A percentile compares a stretch with the other conserved stretches of the same genome.
phyloP scores from a whole-genome alignment of 2,797 vertebrate species.

The Ptychadena robeensis region DNA sequence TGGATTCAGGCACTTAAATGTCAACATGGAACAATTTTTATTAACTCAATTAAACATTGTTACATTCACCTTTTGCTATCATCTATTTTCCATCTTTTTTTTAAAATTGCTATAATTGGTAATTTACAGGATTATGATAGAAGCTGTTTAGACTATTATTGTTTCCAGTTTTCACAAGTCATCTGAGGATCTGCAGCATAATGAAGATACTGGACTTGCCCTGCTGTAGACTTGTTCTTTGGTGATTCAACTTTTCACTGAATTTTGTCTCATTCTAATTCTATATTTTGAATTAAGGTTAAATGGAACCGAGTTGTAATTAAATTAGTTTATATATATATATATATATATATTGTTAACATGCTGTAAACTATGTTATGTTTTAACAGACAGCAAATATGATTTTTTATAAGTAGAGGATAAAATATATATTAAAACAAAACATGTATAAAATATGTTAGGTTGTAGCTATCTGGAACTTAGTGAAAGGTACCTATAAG shows the following conservation, averaged over 20 bases:
- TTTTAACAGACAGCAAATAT: conserved; percentile 37
- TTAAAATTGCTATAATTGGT: conserved; percentile 3
- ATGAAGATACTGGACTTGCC: background rate
- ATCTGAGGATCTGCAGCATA: background rate
- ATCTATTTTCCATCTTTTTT: background rate
- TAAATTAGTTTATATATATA: conserved; percentile 44
- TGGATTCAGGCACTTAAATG: background rate
- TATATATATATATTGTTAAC: too few species aligned
- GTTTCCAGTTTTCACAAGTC: background rate
- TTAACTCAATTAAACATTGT: background rate
- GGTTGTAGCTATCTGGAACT: too few species aligned
- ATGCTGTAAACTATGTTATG: conserved; percentile 23
- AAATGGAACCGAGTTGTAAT: conserved; percentile 10
- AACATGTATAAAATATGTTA: too few species aligned
- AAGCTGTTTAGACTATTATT: background rate
- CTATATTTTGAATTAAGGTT: conserved; percentile 17
- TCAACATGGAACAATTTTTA: background rate
- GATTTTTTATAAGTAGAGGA: conserved; percentile 8
- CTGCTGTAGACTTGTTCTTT: conserved; percentile 17
- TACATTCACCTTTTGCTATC: background rate
- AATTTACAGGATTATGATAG: background rate
- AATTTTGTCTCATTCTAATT: conserved; percentile 21
- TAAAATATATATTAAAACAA: too few species aligned
- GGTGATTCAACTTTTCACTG: background rate
- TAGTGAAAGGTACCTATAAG: background rate